phyloP scores from a whole-genome alignment of 2,113 vertebrate species.

The Paramisgurnus dabryanus region DNA sequence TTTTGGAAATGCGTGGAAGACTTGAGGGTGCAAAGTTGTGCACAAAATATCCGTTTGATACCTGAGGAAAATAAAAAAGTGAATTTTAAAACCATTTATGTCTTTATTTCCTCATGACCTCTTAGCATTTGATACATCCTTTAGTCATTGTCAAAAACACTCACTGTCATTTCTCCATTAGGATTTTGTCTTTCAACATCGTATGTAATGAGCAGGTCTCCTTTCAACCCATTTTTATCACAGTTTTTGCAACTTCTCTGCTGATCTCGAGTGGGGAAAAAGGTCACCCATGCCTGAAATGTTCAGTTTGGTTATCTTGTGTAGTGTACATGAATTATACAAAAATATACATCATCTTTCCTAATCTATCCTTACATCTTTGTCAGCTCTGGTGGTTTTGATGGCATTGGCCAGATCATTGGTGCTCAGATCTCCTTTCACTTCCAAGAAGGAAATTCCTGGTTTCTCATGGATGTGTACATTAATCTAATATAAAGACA shows the following conservation, averaged over 20 bases:
- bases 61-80: conserved; percentile 66
- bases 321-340: not conserved
- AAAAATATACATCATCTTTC: not conserved
- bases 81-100: too few relatives aligned
- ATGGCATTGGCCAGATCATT: conserved; percentile 75
- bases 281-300: conserved; percentile 81
- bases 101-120: not conserved
- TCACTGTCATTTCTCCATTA: conserved; percentile 82
- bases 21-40: conserved; percentile 89
- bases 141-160: not conserved
- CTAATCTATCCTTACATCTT: conserved; percentile 72
- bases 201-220: conserved; percentile 84
- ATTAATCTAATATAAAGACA: conserved; percentile 74
- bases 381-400: conserved; percentile 73
- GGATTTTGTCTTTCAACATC: conserved; percentile 81
- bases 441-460: conserved; percentile 79
- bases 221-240: conserved; percentile 77
- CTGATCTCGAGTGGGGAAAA: conserved; percentile 84
- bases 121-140: not conserved
- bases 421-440: conserved; percentile 80
- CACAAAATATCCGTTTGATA: conserved; percentile 84
- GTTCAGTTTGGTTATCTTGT: not conserved
- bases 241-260: conserved; percentile 82
- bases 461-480: conserved; percentile 85
- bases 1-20: conserved; percentile 83